phyloP scores from a whole-genome alignment of 2,113 vertebrate genomes.

The Raphicerus campestris region DNA sequence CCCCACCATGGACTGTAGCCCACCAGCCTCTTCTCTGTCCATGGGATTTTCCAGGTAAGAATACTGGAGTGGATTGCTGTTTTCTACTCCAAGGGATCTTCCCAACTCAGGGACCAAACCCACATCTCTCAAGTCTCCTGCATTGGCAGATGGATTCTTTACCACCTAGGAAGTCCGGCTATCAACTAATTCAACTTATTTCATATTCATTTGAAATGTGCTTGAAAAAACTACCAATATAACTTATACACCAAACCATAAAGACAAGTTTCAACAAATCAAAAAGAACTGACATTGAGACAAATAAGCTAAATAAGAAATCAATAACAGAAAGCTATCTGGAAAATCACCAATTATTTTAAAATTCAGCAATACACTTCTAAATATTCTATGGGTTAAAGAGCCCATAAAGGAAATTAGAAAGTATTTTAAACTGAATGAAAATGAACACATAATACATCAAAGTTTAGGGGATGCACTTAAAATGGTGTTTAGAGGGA shows the following conservation, averaged over 20 bases:
- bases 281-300: neutral
- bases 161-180: neutral
- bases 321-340: neutral
- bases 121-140: neutral
- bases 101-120: neutral
- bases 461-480: neutral
- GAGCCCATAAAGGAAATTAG: neutral
- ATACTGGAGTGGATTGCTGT: neutral
- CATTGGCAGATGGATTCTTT: neutral
- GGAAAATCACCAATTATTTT: neutral
- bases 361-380: neutral
- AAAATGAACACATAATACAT: neutral
- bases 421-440: neutral
- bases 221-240: neutral
- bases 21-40: neutral
- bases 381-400: neutral
- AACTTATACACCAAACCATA: neutral
- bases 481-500: neutral
- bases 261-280: neutral
- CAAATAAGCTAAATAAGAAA: neutral
- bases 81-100: neutral
- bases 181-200: neutral
- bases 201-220: neutral
- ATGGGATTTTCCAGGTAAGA: neutral
- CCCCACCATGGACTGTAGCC: neutral